Percentiles rank a stretch among this genome's conserved stretches.
Conservation (phyloP, 2,113 vertebrate genomes). For the Promerops cafer region DNA sequence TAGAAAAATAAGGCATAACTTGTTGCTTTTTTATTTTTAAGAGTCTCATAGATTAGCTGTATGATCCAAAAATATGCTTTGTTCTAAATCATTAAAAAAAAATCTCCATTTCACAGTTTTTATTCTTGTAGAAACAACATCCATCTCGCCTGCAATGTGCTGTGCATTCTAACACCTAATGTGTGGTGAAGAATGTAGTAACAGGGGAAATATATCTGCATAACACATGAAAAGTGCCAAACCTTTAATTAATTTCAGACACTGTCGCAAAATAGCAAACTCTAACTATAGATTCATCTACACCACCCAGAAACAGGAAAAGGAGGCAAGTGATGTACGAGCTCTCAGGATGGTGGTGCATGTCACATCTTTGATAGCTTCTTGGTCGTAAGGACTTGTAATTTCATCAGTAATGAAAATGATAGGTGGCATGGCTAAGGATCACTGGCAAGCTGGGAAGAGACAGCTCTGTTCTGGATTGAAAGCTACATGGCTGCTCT, state of each 20-base stretch:
- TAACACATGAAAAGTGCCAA: conserved; percentile 30
- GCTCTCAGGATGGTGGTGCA: neutral
- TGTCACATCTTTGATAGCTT: neutral
- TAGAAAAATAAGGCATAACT: conserved; percentile 39
- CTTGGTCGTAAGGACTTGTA: neutral
- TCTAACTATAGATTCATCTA: neutral
- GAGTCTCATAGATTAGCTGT: conserved; percentile 15
- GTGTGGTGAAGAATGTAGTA: conserved; percentile 54
- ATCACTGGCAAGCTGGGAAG: neutral
- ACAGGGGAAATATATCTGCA: conserved; percentile 44
- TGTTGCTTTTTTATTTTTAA: conserved; percentile 68
- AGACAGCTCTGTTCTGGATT: neutral
- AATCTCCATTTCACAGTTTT: conserved; percentile 55
- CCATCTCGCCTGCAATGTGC: conserved; percentile 25
- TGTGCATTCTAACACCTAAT: conserved; percentile 45
- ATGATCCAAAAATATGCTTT: conserved; percentile 51
- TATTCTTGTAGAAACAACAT: conserved; percentile 56
- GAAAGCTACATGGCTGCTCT: neutral
- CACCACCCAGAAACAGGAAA: neutral
- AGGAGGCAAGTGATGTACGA: neutral
- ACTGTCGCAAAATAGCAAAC: neutral
- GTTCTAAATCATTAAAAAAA: conserved; percentile 45
- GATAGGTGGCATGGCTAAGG: neutral
- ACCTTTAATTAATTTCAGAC: conserved; percentile 45
- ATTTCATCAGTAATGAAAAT: neutral